phyloP scores from a whole-genome alignment of 1,140 invertebrate genomes.

The Leptestheria dahalacensis region DNA sequence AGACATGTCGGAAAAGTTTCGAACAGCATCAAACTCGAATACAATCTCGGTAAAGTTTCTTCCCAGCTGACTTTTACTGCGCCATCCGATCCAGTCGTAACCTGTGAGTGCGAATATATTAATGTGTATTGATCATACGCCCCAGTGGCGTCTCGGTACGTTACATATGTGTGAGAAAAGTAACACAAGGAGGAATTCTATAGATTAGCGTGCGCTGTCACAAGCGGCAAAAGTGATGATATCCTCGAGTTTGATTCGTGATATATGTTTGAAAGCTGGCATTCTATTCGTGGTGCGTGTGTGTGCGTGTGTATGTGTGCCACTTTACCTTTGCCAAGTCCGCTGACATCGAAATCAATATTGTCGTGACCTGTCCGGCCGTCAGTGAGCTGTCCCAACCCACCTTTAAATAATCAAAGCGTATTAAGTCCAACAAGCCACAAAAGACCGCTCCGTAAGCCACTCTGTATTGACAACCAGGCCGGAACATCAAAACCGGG shows the following conservation, averaged over 20 bases:
- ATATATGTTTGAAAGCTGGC: background rate
- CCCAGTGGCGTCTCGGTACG: too few relatives aligned
- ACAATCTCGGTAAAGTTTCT: slow-evolving; percentile 42
- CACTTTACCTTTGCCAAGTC: slow-evolving; percentile 49
- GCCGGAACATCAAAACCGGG: too few relatives aligned
- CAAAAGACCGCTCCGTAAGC: background rate
- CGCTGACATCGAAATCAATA: slow-evolving; percentile 28
- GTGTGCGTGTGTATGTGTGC: too few relatives aligned
- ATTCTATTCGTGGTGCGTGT: background rate
- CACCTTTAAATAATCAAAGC: slow-evolving; percentile 48
- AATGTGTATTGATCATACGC: background rate
- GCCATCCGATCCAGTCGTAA: slow-evolving; percentile 73
- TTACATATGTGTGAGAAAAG: slow-evolving; percentile 1
- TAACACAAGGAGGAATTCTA: background rate
- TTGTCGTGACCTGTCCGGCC: slow-evolving; percentile 62
- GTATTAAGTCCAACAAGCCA: background rate
- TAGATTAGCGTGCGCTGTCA: too few relatives aligned
- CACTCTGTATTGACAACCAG: background rate
- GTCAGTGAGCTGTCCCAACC: slow-evolving; percentile 83
- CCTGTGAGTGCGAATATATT: slow-evolving; percentile 31
- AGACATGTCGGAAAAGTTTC: slow-evolving; percentile 57
- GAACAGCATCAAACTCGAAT: slow-evolving; percentile 55
- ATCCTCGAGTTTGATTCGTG: background rate
- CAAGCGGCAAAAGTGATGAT: too few relatives aligned
- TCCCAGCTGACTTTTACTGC: slow-evolving; percentile 44